Evolutionary conservation across 2,888 invertebrate genomes (phyloP), one percentile per base, ranked within the genome.

Genomic region (Calameuta pallipes): DNA sequence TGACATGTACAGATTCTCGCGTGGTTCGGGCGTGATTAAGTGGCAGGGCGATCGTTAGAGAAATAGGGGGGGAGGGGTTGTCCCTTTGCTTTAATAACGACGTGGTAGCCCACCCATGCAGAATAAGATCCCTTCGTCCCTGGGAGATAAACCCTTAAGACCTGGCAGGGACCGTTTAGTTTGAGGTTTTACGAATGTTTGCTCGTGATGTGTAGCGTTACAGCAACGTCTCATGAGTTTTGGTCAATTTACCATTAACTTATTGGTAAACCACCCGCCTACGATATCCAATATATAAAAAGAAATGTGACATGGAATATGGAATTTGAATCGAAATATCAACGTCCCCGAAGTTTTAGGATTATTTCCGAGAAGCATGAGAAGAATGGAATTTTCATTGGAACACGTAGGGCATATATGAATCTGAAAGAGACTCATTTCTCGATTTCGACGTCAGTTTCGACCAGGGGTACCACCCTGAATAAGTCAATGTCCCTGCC

Each of bases 71-170:
- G 33, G n/a, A 0, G 31, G 71, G 71, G 33, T 31, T 12, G 71
- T 31, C 71, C 71, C 37, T 41, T 78, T 75, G 70, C 69, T 75
- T 78, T 70, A 75, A 75, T 75, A 78, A 78, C 71, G 71, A 78
- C 56, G 70, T 31, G 75, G 71, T 78, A 70, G 78, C 75, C 78
- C 78, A 78, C 78, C 78, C 78, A 78, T 69, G 75, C 71, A 34
- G 41, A 74, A 71, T 75, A 75, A 36, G 78, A 31, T 31, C 71
- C 34, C 71, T 13, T 13, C 71, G 71, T 71, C 23, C 33, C 71
- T 34, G 71, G 71, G 13, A 34, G 71, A 31, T 71, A 71, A 71
- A 71, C 33, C 71, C 34, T 56, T 56, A 23, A 23, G 56, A 23
- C 6, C 23, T 9, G 56, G 56, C 23, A 56, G 23, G 23, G 23